A percentile compares a stretch with the other conserved stretches of the same genome.
These are phyloP conservation scores for Anabas testudineus DNA, from an alignment of 2,797 vertebrate genomes.

Conservation along the genomic window DNA sequence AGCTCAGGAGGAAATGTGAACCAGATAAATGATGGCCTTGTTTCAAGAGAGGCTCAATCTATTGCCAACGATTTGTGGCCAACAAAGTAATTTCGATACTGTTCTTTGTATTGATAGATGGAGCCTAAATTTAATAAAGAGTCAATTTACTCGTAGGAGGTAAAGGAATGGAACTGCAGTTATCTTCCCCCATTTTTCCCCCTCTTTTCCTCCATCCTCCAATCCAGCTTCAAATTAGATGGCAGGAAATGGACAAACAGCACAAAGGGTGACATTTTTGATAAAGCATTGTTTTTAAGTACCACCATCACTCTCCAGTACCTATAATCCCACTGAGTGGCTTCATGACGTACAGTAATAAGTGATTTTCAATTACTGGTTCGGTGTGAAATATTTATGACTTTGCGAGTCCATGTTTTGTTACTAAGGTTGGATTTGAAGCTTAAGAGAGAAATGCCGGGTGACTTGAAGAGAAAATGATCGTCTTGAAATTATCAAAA, in stretches of 20 bases:
- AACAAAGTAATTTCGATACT: conserved; percentile 82
- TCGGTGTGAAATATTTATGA: conserved; percentile 18
- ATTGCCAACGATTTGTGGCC: conserved; percentile 79
- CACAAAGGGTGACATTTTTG: conserved; percentile 52
- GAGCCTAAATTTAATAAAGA: conserved; percentile 80
- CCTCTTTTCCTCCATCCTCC: conserved; percentile 42
- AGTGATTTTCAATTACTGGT: conserved; percentile 9
- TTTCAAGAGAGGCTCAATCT: conserved; percentile 77
- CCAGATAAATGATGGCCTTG: conserved; percentile 80
- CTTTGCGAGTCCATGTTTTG: conserved; percentile 20
- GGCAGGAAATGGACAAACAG: conserved; percentile 50
- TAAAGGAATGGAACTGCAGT: conserved; percentile 66
- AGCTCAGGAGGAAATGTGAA: conserved; percentile 76
- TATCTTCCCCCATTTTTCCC: conserved; percentile 59
- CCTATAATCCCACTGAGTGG: conserved; percentile 17
- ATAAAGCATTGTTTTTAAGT: conserved; percentile 38
- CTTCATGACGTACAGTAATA: conserved; percentile 14
- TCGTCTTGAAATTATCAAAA: conserved; percentile 57
- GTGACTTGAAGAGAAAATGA: conserved; percentile 56
- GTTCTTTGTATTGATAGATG: conserved; percentile 82
- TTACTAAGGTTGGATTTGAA: neutral
- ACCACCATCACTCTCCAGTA: conserved; percentile 28
- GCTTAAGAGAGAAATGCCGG: conserved; percentile 3
- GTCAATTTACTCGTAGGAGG: conserved; percentile 74
- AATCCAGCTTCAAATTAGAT: conserved; percentile 60